These are phyloP conservation scores for Malurus melanocephalus DNA, from an alignment of 2,113 vertebrate species.

Conservation along the genomic window DNA sequence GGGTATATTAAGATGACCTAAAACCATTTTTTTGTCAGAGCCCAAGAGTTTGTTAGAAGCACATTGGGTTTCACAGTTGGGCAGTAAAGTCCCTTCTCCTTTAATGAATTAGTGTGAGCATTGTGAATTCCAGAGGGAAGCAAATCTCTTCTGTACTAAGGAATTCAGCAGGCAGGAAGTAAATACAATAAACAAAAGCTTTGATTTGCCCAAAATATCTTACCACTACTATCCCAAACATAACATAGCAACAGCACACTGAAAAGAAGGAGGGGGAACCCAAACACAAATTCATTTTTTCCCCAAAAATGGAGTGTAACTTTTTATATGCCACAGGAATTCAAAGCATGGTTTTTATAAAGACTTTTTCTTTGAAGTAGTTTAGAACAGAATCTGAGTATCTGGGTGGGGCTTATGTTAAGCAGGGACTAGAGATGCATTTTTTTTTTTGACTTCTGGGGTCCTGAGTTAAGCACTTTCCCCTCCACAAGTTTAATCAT, in stretches of 20 bases:
- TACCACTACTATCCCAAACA: neutral
- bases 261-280: neutral
- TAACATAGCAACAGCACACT: neutral
- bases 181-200: neutral
- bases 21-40: neutral
- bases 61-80: neutral
- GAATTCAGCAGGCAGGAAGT: neutral
- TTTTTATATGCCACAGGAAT: neutral
- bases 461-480: neutral
- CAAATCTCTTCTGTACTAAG: neutral
- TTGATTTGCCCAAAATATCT: neutral
- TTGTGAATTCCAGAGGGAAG: slow-evolving; percentile 6
- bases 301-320: neutral
- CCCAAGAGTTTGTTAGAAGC: neutral
- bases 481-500: neutral
- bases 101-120: neutral
- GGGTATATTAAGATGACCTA: neutral
- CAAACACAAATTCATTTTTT: neutral
- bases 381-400: neutral
- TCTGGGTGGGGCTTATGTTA: neutral
- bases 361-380: neutral
- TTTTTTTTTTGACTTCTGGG: neutral
- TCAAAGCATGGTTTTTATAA: neutral
- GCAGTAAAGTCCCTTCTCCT: neutral
- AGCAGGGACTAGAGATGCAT: neutral